Percentiles rank a stretch among this genome's conserved stretches.
Conservation (phyloP, 2,888 invertebrate species). For the Seladonia tumulorum region DNA sequence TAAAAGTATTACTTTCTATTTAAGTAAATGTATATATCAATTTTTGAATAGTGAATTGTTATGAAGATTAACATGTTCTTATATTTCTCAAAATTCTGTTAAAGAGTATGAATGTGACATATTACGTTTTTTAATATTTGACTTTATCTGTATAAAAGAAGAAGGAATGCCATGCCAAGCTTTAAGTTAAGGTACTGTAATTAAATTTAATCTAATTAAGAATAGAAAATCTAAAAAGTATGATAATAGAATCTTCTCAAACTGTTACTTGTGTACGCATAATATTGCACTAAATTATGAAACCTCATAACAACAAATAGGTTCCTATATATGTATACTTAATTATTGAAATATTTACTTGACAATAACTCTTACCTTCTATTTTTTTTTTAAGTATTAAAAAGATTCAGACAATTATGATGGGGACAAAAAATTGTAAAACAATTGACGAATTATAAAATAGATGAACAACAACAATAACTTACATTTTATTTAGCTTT, state of each 20-base stretch:
- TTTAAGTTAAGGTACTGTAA: slow-evolving; percentile 59
- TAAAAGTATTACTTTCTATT: slow-evolving; percentile 9
- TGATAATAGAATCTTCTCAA: slow-evolving; percentile 43
- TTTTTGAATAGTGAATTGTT: slow-evolving; percentile 17
- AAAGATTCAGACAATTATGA: background rate
- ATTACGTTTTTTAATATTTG: slow-evolving; percentile 47
- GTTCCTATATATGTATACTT: slow-evolving; percentile 15
- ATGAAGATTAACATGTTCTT: slow-evolving; percentile 13
- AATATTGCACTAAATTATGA: slow-evolving; percentile 18
- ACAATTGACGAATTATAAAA: background rate
- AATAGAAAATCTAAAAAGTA: slow-evolving; percentile 15
- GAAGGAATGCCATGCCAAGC: slow-evolving; percentile 82
- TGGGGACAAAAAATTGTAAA: background rate
- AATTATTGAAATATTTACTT: slow-evolving; percentile 2
- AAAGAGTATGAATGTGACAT: slow-evolving; percentile 29
- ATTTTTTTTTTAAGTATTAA: slow-evolving; percentile 1
- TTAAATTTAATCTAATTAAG: slow-evolving; percentile 31
- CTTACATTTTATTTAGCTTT: background rate
- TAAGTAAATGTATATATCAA: background rate
- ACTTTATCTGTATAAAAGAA: slow-evolving; percentile 39
- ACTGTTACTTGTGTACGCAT: slow-evolving; percentile 31
- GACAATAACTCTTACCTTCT: background rate
- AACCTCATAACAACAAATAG: slow-evolving; percentile 6
- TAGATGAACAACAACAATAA: slow-evolving; percentile 3
- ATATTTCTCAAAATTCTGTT: slow-evolving; percentile 19